A percentile compares a stretch with the other conserved stretches of the same genome.
Evolutionary conservation across 2,797 vertebrate species (phyloP).

Genomic region (Microcaecilia unicolor): DNA sequence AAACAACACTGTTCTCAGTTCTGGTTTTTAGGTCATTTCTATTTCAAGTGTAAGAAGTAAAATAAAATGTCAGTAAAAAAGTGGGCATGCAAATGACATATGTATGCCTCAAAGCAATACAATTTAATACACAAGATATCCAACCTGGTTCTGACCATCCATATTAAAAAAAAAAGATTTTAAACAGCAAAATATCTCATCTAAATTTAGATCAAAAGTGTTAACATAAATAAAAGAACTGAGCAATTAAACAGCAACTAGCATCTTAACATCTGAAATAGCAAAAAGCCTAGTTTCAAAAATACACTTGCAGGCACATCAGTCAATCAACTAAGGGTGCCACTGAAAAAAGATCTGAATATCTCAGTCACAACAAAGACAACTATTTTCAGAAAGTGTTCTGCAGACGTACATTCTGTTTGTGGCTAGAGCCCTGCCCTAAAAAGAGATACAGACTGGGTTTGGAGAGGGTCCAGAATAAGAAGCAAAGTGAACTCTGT

Average conservation of each 20-base stretch:
- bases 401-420: conserved; percentile 24
- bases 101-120: no score
- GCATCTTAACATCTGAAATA: conserved; percentile 36
- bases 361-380: conserved; percentile 51
- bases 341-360: conserved; percentile 37
- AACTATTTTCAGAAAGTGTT: conserved; percentile 42
- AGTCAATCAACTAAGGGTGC: conserved; percentile 43
- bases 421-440: conserved; percentile 30
- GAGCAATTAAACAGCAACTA: conserved; percentile 27
- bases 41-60: no score
- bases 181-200: conserved; percentile 15
- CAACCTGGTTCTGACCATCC: conserved; percentile 28
- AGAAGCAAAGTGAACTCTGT: conserved; percentile 10
- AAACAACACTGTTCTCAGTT: no score
- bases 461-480: conserved; percentile 8
- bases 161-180: conserved; percentile 29
- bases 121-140: conserved; percentile 31
- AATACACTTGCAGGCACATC: conserved; percentile 45
- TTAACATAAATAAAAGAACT: conserved; percentile 34
- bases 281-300: conserved; percentile 44
- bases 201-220: conserved; percentile 24
- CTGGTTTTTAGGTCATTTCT: no score
- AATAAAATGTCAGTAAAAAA: conserved; percentile 19
- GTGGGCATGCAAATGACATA: no score
- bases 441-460: conserved; percentile 8